phyloP scores from a whole-genome alignment of 2,888 invertebrate species.

The Pseudeuparius sepicola region DNA sequence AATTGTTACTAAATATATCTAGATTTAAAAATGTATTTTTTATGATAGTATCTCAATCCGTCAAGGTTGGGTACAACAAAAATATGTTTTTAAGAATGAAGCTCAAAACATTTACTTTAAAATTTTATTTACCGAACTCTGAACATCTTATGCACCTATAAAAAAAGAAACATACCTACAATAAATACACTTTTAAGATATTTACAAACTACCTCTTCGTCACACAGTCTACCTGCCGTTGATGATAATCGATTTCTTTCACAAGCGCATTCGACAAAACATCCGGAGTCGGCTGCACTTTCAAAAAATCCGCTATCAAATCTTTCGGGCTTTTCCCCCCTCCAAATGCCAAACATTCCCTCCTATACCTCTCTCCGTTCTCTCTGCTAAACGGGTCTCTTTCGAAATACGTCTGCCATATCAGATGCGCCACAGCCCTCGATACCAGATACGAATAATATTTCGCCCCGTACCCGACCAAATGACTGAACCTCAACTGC shows the following conservation, averaged over 20 bases:
- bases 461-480: slow-evolving; percentile 97
- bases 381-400: slow-evolving; percentile 62
- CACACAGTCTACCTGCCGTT: slow-evolving; percentile 26
- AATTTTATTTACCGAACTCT: too few relatives aligned
- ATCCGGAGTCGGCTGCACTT: slow-evolving; percentile 63
- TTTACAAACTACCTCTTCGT: slow-evolving; percentile 19
- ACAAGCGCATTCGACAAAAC: slow-evolving; percentile 73
- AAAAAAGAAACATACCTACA: too few relatives aligned
- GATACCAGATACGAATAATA: slow-evolving; percentile 98
- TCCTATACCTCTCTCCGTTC: slow-evolving; percentile 71
- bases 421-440: slow-evolving; percentile 82
- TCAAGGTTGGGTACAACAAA: too few relatives aligned
- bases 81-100: too few relatives aligned
- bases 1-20: too few relatives aligned
- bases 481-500: slow-evolving; percentile 92
- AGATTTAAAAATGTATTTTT: too few relatives aligned
- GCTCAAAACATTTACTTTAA: too few relatives aligned
- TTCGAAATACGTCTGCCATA: slow-evolving; percentile 84
- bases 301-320: slow-evolving; percentile 70
- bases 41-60: too few relatives aligned
- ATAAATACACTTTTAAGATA: too few relatives aligned
- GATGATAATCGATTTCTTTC: slow-evolving; percentile 54
- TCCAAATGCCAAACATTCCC: slow-evolving; percentile 72
- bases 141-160: too few relatives aligned
- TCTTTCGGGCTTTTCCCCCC: slow-evolving; percentile 75